phyloP scores from a whole-genome alignment of 2,113 vertebrate genomes.

The Passer montanus region DNA sequence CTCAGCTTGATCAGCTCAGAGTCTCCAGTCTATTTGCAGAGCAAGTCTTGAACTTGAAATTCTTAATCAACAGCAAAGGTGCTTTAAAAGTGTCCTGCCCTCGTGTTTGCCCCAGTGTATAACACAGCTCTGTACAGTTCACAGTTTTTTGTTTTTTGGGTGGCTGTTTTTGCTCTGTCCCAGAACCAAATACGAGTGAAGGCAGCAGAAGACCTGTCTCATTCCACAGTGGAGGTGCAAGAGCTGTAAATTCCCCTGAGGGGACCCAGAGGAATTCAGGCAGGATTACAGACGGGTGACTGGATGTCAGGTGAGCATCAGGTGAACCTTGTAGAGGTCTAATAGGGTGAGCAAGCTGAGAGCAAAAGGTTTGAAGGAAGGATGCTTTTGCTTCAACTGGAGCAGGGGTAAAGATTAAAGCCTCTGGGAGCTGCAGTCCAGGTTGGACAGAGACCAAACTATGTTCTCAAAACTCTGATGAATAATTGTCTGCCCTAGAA shows the following conservation, averaged over 20 bases:
- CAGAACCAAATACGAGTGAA: fast-evolving
- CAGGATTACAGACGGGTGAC: neutral
- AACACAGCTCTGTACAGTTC: neutral
- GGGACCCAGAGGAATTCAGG: neutral
- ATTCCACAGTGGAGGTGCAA: neutral
- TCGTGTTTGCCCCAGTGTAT: neutral
- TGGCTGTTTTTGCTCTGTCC: neutral
- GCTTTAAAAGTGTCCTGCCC: neutral
- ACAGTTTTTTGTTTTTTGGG: neutral
- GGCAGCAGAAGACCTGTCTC: neutral
- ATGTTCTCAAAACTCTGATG: neutral
- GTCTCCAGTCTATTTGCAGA: neutral
- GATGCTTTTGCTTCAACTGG: neutral
- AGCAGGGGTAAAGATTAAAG: neutral
- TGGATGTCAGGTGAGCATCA: neutral
- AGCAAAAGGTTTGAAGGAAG: neutral
- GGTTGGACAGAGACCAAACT: neutral
- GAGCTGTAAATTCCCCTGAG: neutral
- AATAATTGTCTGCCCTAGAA: neutral
- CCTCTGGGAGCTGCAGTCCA: neutral
- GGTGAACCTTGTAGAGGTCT: too few relatives aligned
- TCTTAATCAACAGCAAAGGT: neutral
- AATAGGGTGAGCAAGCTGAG: neutral
- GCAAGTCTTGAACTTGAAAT: neutral
- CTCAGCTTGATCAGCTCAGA: neutral